Base-by-base conservation (phyloP, 2,888 invertebrate species). In the Bombylius major region DNA sequence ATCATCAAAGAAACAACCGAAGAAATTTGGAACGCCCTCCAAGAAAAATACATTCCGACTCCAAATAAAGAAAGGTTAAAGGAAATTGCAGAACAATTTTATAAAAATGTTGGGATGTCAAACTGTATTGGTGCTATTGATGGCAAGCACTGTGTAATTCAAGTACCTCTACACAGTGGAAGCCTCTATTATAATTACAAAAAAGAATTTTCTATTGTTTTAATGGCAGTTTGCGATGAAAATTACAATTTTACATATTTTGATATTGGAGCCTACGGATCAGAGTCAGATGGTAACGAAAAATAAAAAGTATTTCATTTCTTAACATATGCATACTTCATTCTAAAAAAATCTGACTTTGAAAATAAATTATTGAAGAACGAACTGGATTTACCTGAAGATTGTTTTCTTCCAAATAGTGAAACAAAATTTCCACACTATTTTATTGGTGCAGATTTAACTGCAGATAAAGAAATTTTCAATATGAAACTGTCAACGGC, bases 91-190 rank as follows among this genome's bases (percentile, higher is more conserved):
- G 39, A 53, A 32, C 58, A 61, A 33, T 65, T 64, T 56, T 51
- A 52, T 47, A 46, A 58, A 5, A 53, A 50, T 14, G 64, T 64
- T 62, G 60, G 64, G 47, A 51, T 65, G 12, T 62, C 64, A 6
- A 59, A 63, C 49, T 66, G 65, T 51, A 53, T 61, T 4, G 62
- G 63, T 9, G 60, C 63, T n/a, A 57, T 64, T 11, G 63, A 64
- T 48, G 64, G 65, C 0, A 65, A 63, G 51, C 64, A 66, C 49
- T 55, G 65, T 9, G 8, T 48, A 9, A 62, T 65, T 12, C 54
- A 62, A 59, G 54, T 57, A 36, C 63, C 65, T 32, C 11, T 54
- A 49, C 58, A 63, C 34, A 63, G 57, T 51, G 64, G 63, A 14
- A 53, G 60, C 11, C 7, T 51, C 13, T 65, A 49, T 51, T 61